Percentiles rank a stretch among this genome's conserved stretches.
Conservation (phyloP, 2,797 vertebrate genomes). For the Linurgus olivaceus region DNA sequence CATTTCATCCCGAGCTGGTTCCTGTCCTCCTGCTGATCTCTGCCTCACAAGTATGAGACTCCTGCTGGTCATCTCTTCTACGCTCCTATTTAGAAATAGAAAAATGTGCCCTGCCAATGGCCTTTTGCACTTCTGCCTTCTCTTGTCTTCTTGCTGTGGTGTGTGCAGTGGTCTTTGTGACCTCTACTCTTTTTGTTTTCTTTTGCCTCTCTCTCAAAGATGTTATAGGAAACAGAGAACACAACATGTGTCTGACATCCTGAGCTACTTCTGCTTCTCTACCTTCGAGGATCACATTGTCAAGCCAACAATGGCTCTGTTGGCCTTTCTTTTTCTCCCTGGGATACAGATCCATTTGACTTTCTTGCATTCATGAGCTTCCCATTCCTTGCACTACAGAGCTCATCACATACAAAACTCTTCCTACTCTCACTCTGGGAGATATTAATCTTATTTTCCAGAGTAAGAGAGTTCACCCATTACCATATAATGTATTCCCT, state of each 20-base stretch:
- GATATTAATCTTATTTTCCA: slow-evolving; percentile 33
- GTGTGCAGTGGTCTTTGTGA: background rate
- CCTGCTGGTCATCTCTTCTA: slow-evolving; percentile 22
- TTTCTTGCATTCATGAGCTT: slow-evolving; percentile 41
- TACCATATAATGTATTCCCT: background rate
- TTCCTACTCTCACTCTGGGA: background rate
- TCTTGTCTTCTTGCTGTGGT: background rate
- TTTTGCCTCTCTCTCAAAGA: background rate
- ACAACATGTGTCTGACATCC: background rate
- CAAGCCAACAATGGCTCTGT: slow-evolving; percentile 24
- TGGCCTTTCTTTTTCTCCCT: background rate
- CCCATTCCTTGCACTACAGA: background rate
- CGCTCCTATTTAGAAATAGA: background rate
- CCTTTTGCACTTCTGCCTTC: slow-evolving; percentile 33
- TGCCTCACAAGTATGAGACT: background rate
- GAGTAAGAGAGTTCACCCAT: background rate
- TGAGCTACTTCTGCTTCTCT: background rate
- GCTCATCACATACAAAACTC: slow-evolving; percentile 6
- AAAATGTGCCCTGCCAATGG: slow-evolving; percentile 1
- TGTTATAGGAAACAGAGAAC: background rate
- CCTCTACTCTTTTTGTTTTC: background rate
- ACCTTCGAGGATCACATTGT: background rate
- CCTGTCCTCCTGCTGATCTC: slow-evolving; percentile 32
- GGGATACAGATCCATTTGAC: background rate
- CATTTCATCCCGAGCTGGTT: background rate